Evolutionary conservation across 2,113 vertebrate species (phyloP).

Genomic region (Glaucomys volans): DNA sequence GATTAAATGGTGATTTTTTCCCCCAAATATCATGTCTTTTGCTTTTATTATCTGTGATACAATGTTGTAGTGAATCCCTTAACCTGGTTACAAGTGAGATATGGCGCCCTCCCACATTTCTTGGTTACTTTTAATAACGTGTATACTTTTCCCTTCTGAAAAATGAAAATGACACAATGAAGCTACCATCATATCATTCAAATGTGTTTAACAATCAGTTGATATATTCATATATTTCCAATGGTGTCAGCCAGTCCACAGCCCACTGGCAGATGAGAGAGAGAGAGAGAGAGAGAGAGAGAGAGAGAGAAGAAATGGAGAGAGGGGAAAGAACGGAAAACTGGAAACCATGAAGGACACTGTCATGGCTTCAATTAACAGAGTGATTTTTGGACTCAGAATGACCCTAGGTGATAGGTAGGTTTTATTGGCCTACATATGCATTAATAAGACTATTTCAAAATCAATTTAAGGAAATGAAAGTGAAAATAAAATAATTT

Average conservation of each 20-base stretch:
- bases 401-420: not conserved
- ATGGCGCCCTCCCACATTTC: not conserved
- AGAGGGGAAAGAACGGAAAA: not conserved
- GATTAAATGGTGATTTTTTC: not conserved
- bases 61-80: not conserved
- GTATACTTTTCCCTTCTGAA: not conserved
- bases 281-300: not conserved
- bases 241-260: not conserved
- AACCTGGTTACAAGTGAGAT: not conserved
- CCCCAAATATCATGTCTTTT: not conserved
- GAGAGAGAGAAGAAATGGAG: not conserved
- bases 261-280: not conserved
- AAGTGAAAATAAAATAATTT: slow-evolving; percentile 72
- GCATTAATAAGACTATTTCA: slow-evolving; percentile 8
- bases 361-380: slow-evolving; percentile 10
- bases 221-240: not conserved
- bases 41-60: not conserved
- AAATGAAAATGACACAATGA: not conserved
- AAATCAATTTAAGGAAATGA: slow-evolving; percentile 53
- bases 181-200: not conserved
- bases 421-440: not conserved
- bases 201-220: not conserved
- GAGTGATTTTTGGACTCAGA: not conserved
- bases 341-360: not conserved
- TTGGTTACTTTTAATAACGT: slow-evolving; percentile 11